Conservation (phyloP, 1,140 invertebrate genomes). For the Drosophila orena region DNA sequence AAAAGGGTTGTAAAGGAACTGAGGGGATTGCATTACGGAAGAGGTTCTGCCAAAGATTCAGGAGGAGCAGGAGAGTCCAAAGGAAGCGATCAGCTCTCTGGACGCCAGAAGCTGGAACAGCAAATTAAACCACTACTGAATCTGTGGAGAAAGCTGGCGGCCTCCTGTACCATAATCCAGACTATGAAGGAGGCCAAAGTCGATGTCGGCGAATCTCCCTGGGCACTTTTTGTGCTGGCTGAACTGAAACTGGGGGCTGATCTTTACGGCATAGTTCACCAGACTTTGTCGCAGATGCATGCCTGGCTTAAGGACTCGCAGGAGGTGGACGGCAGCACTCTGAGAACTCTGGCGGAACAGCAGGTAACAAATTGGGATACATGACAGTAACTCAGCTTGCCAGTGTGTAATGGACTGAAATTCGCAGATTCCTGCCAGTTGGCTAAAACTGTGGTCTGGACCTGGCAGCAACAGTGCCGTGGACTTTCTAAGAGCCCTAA, state of each 20-base stretch:
- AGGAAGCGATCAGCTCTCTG: neutral
- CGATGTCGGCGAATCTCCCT: slow-evolving; percentile 87
- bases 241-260: slow-evolving; percentile 65
- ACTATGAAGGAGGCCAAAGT: slow-evolving; percentile 48
- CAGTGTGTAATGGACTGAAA: too few species aligned
- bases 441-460: slow-evolving; percentile 91
- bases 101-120: slow-evolving; percentile 85
- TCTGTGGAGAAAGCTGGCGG: slow-evolving; percentile 91
- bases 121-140: slow-evolving; percentile 89
- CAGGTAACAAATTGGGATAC: slow-evolving; percentile 86
- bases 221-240: slow-evolving; percentile 85
- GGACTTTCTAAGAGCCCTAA: slow-evolving; percentile 89
- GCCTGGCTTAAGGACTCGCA: slow-evolving; percentile 62
- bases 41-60: neutral
- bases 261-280: slow-evolving; percentile 69
- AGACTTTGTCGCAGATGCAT: slow-evolving; percentile 61
- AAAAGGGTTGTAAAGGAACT: slow-evolving; percentile 68
- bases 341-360: slow-evolving; percentile 71
- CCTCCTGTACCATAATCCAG: slow-evolving; percentile 64
- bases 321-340: slow-evolving; percentile 36
- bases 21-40: slow-evolving; percentile 64
- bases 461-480: slow-evolving; percentile 90
- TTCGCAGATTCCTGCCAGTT: slow-evolving; percentile 89
- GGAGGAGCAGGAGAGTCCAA: neutral
- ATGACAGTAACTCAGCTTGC: neutral